phyloP scores from a whole-genome alignment of 2,113 vertebrate genomes.

The Henicopernis longicauda region DNA sequence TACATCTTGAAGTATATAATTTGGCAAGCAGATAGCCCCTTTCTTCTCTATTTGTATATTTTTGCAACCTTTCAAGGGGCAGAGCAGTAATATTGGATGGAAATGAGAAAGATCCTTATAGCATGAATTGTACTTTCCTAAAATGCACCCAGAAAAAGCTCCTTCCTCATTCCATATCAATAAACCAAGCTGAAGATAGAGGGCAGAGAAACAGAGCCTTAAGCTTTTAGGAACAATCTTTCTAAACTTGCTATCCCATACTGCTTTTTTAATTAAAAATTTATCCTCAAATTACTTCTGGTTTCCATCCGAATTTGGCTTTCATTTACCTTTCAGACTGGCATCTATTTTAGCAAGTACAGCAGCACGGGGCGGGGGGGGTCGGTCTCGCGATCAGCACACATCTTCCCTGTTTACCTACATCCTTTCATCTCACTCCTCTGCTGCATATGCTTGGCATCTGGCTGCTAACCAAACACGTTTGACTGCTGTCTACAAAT shows the following conservation, averaged over 20 bases:
- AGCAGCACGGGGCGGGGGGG: neutral
- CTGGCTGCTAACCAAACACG: conserved; percentile 36
- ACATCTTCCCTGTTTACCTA: conserved; percentile 7
- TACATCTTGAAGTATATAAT: neutral
- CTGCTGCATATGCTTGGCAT: conserved; percentile 43
- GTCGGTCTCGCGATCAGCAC: neutral
- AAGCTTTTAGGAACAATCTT: conserved; percentile 8
- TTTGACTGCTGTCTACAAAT: conserved; percentile 40
- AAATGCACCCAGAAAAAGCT: neutral
- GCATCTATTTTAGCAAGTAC: neutral
- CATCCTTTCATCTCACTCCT: neutral
- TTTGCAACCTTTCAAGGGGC: neutral
- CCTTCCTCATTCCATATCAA: neutral
- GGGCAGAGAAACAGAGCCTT: neutral
- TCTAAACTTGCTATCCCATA: neutral
- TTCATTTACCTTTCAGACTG: neutral
- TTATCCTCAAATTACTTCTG: neutral
- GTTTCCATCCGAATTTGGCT: neutral
- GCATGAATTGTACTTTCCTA: neutral
- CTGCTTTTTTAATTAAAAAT: conserved; percentile 9
- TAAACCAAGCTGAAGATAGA: neutral
- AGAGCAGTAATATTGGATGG: neutral
- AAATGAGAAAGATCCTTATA: neutral
- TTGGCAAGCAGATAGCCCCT: neutral
- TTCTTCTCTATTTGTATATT: neutral